Base-by-base conservation (phyloP, 2,888 invertebrate genomes). In the Idaea straminata region DNA sequence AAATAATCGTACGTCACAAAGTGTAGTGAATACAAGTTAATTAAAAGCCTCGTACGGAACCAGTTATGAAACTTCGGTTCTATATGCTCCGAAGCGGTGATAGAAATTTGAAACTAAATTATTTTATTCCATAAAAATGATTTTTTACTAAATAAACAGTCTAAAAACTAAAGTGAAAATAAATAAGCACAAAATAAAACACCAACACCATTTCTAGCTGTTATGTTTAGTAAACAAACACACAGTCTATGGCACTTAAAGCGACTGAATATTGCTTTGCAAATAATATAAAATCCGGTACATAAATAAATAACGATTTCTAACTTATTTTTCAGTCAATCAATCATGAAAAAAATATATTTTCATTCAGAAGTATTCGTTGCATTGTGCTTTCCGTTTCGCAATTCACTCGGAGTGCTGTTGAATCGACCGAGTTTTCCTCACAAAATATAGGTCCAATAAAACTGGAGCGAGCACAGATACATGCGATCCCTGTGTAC, bases 401-500 rank as follows among this genome's bases (percentile, higher is more conserved):
- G 47, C 47, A 47, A 7, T 47, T 47, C 47, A 47, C 47, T 47
- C 6, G 3, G 47, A 47, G 47, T 47, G 47, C 47, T 47, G 6
- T 47, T 47, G 10, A 47, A 47, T 47, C 47, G 47, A 47, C 47
- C 47, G 10, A 4, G 6, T 13, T 7, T 47, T 10, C 10, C 36
- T 6, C 47, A 47, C 47, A 47, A 47, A 47, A 47, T 47, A 47
- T 47, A 10, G 47, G 13, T 47, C 10, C 47, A 47, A 47, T 47
- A 47, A 38, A 47, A 10, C 47, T 7, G 47, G 47, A 47, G 47
- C 47, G 47, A 47, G 47, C 47, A 47, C 47, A 47, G 10, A 47
- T 47, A 47, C 64, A 36, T 68, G 38, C 61, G 66, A 47, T 47
- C 47, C 47, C 47, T 47, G 47, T 7, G 47, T 47, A 47, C 47